Percentiles rank a stretch among this genome's conserved stretches.
Conservation (phyloP, 1,140 invertebrate species). For the Drosophila orena region DNA sequence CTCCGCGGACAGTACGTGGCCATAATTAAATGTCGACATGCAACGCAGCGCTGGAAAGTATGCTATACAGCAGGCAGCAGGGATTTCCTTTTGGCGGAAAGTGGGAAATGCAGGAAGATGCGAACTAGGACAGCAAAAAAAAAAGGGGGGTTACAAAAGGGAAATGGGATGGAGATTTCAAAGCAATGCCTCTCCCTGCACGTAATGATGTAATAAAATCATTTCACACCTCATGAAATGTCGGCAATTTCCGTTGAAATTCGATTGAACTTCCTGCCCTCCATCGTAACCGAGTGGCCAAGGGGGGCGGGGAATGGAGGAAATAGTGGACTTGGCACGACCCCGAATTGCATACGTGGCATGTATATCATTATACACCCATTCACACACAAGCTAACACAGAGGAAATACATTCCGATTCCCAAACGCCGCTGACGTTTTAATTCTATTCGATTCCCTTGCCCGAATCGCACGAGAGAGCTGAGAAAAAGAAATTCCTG, state of each 20-base stretch:
- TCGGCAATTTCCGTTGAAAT: constrained; percentile 84
- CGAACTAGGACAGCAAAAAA: constrained; percentile 16
- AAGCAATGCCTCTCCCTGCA: constrained; percentile 53
- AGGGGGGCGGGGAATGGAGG: constrained; percentile 11
- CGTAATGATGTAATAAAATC: constrained; percentile 84
- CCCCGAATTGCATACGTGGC: constrained; percentile 72
- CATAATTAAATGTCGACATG: constrained; percentile 83
- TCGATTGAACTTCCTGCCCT: constrained; percentile 78
- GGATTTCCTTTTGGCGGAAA: constrained; percentile 31
- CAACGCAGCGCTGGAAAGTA: constrained; percentile 58
- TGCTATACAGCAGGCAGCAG: constrained; percentile 24
- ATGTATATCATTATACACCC: constrained; percentile 75
- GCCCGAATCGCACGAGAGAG: background rate
- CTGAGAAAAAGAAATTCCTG: constrained; percentile 51
- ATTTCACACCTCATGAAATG: constrained; percentile 84
- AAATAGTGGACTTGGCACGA: constrained; percentile 66
- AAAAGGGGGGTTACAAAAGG: constrained; percentile 4
- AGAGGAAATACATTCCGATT: constrained; percentile 41
- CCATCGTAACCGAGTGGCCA: constrained; percentile 19
- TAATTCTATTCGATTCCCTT: constrained; percentile 73
- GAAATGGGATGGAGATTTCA: constrained; percentile 12
- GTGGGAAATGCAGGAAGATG: constrained; percentile 11
- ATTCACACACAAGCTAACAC: constrained; percentile 8
- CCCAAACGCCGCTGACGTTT: constrained; percentile 68
- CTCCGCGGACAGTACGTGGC: constrained; percentile 58